phyloP scores from a whole-genome alignment of 2,888 invertebrate species.

The Agriotes lineatus region DNA sequence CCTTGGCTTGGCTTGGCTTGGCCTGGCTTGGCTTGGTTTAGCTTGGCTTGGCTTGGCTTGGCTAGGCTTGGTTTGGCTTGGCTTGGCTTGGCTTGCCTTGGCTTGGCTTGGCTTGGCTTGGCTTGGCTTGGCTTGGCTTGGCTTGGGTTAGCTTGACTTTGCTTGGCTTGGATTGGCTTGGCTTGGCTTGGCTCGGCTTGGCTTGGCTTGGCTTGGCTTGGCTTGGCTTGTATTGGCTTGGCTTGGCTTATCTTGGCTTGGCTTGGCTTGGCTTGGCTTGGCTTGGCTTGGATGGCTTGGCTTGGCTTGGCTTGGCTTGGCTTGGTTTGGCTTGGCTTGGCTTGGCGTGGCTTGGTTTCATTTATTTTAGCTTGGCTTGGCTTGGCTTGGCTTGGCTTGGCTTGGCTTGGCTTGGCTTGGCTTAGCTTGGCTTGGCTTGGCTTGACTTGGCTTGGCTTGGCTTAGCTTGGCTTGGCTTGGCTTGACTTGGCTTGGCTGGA shows the following conservation, averaged over 20 bases:
- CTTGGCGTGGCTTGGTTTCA: background rate
- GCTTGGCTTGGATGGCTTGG: background rate
- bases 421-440: no score
- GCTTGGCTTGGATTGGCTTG: background rate
- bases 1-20: background rate
- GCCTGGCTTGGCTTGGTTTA: background rate
- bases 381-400: background rate
- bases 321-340: background rate
- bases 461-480: no score
- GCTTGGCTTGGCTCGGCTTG: background rate
- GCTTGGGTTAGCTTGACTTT: background rate
- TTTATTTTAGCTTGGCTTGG: background rate
- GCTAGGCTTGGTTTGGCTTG: background rate
- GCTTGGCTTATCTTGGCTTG: background rate
- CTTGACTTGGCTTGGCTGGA: no score
- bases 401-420: background rate
- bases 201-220: background rate
- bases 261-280: background rate
- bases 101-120: background rate
- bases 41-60: background rate
- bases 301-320: constrained; percentile 1
- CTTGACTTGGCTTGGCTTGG: no score
- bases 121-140: background rate
- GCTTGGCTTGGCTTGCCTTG: background rate
- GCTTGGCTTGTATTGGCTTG: background rate